phyloP scores from a whole-genome alignment of 2,797 vertebrate genomes.

The Hipposideros larvatus region DNA sequence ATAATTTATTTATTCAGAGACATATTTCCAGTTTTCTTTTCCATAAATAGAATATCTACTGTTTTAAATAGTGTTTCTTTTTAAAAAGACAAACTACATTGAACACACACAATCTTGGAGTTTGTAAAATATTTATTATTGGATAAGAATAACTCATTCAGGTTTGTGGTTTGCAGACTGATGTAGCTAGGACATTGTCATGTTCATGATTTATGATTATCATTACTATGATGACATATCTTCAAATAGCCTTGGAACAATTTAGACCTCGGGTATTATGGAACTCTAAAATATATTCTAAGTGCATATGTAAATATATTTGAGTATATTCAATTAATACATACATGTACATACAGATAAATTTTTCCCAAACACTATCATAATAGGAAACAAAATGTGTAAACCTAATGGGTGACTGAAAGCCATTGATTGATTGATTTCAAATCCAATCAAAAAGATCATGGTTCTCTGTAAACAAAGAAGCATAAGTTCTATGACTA shows the following conservation, averaged over 20 bases:
- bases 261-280: not conserved
- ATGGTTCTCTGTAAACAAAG: not conserved
- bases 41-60: not conserved
- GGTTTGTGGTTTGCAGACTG: not conserved
- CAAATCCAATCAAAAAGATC: not conserved
- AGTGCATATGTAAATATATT: not conserved
- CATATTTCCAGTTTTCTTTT: not conserved
- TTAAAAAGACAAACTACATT: not conserved
- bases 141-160: not conserved
- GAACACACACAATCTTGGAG: not conserved
- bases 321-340: not conserved
- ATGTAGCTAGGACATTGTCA: not conserved
- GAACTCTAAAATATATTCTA: not conserved
- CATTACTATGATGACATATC: not conserved
- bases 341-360: not conserved
- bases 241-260: not conserved
- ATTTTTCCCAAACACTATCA: not conserved
- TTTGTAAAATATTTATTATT: not conserved
- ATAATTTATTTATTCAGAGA: conserved; percentile 20
- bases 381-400: not conserved
- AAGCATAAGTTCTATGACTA: not conserved
- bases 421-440: not conserved
- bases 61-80: not conserved
- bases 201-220: not conserved
- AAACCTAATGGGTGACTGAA: not conserved